Evolutionary conservation across 1,140 invertebrate genomes (phyloP).

Genomic region (Panagrolaimus sp.): DNA sequence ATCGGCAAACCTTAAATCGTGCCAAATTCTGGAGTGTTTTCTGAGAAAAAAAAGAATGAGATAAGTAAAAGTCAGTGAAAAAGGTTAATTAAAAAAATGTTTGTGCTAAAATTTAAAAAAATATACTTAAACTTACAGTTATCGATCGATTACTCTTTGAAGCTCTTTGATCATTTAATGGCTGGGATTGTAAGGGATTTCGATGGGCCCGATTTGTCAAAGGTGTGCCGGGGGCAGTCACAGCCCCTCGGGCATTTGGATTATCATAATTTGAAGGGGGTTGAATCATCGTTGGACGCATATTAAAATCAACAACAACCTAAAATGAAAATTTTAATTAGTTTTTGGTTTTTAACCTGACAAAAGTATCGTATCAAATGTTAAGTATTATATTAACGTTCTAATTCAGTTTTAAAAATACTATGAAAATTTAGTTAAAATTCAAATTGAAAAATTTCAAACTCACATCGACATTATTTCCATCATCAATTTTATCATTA

Average conservation of each 20-base stretch:
- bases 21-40: slow-evolving; percentile 13
- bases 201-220: background rate
- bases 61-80: background rate
- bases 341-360: background rate
- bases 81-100: background rate
- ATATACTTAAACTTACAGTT: slow-evolving; percentile 21
- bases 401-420: background rate
- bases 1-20: slow-evolving; percentile 14
- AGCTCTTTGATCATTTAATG: background rate
- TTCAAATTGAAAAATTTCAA: background rate
- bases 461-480: slow-evolving; percentile 15
- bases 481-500: slow-evolving; percentile 19
- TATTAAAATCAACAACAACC: background rate
- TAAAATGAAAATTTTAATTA: background rate
- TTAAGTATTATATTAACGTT: no score
- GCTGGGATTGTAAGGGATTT: background rate
- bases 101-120: background rate
- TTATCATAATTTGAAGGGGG: background rate
- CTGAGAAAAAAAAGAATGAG: slow-evolving; percentile 1
- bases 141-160: slow-evolving; percentile 30
- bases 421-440: background rate
- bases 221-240: background rate
- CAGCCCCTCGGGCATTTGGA: background rate
- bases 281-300: background rate
- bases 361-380: no score